phyloP scores from a whole-genome alignment of 2,888 invertebrate species.

The Diarsia mendica region DNA sequence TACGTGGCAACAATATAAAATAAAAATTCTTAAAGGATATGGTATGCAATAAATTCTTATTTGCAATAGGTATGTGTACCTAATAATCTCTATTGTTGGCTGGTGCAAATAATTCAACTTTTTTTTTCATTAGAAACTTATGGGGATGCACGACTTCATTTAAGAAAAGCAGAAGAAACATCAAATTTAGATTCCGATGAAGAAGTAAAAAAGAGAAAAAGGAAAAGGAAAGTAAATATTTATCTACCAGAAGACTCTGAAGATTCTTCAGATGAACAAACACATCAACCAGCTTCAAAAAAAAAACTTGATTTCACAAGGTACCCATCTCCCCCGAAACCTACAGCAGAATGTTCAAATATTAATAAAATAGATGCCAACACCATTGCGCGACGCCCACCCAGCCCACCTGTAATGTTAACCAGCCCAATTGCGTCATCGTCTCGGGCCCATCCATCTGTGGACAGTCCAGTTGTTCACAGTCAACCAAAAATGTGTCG shows the following conservation, averaged over 20 bases:
- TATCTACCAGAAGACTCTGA: slow-evolving; percentile 2
- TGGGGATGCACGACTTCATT: slow-evolving; percentile 19
- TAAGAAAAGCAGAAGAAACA: slow-evolving; percentile 34
- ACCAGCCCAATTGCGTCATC: slow-evolving; percentile 7
- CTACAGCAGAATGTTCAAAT: background rate
- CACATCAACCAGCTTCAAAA: background rate
- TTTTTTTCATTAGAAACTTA: slow-evolving; percentile 5
- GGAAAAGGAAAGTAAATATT: background rate
- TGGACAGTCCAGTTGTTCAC: slow-evolving; percentile 1
- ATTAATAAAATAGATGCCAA: background rate
- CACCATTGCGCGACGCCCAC: slow-evolving; percentile 4
- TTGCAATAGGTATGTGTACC: background rate
- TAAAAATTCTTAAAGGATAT: slow-evolving; percentile 4
- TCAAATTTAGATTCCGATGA: slow-evolving; percentile 40
- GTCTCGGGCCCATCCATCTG: slow-evolving; percentile 5
- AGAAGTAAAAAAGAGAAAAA: slow-evolving; percentile 14
- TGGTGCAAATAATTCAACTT: background rate
- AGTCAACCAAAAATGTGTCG: slow-evolving; percentile 1
- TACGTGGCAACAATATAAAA: background rate
- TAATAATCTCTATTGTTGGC: background rate
- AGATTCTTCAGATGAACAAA: slow-evolving; percentile 1
- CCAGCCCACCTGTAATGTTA: slow-evolving; percentile 10
- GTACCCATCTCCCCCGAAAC: slow-evolving; percentile 3
- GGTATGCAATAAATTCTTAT: background rate
- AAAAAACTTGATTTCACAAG: background rate